Percentiles rank a stretch among this genome's conserved stretches.
phyloP scores from a whole-genome alignment of 2,113 vertebrate species.

The Rhea pennata region DNA sequence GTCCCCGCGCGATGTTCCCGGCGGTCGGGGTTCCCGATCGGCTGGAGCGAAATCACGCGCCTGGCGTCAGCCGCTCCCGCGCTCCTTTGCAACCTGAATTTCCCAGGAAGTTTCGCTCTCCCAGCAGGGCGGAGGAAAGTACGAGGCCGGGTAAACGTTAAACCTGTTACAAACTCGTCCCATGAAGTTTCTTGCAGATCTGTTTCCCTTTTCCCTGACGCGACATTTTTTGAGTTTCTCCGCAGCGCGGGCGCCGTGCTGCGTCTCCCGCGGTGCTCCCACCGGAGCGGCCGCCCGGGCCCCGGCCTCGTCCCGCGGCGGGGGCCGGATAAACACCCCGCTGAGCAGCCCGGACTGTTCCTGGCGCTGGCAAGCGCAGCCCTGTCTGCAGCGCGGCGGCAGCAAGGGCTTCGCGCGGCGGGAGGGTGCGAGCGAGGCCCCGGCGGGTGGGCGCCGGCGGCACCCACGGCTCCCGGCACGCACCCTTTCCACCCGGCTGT shows the following conservation, averaged over 20 bases:
- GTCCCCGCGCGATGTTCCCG: rapidly evolving
- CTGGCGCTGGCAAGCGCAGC: too few species aligned
- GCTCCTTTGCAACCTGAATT: constrained; percentile 38
- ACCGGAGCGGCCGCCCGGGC: too few species aligned
- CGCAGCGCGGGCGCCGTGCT: too few species aligned
- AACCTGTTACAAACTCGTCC: constrained; percentile 33
- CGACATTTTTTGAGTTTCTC: background rate
- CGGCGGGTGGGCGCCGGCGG: background rate
- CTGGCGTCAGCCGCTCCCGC: too few species aligned
- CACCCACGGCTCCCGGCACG: rapidly evolving
- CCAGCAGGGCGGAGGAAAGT: constrained; percentile 12
- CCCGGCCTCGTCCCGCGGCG: too few species aligned
- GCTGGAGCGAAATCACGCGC: background rate
- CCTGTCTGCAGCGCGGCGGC: too few species aligned
- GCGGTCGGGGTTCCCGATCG: rapidly evolving
- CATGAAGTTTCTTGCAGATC: constrained; percentile 17
- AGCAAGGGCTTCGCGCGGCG: too few species aligned
- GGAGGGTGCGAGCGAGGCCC: too few species aligned
- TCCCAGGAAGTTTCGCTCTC: constrained; percentile 49
- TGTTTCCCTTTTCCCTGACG: background rate
- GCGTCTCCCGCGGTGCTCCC: too few species aligned
- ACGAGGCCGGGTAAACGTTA: constrained; percentile 28
- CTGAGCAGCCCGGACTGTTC: too few species aligned
- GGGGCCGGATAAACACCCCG: too few species aligned
- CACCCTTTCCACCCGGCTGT: background rate